Percentiles rank a stretch among this genome's conserved stretches.
Conservation (phyloP, 1,140 invertebrate genomes). For the Trachelipus rathkii region DNA sequence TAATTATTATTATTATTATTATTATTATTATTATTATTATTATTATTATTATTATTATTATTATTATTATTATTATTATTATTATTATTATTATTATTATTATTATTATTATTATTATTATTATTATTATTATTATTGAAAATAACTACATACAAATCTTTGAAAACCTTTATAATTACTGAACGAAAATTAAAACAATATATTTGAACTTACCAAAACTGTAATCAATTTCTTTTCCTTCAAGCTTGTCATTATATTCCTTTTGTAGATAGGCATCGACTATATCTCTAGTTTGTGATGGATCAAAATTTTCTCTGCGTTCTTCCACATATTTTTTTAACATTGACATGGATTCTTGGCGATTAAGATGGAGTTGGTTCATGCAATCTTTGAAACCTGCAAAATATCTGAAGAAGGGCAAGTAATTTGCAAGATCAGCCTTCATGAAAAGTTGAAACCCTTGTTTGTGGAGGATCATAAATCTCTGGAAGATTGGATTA, state of each 20-base stretch:
- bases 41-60: too few species aligned
- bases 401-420: slow-evolving; percentile 65
- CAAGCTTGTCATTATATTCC: slow-evolving; percentile 71
- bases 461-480: slow-evolving; percentile 79
- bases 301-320: slow-evolving; percentile 69
- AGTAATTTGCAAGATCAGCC: slow-evolving; percentile 63
- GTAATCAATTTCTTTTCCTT: slow-evolving; percentile 56
- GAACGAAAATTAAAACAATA: slow-evolving; percentile 22
- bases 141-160: too few species aligned
- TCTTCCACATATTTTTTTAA: slow-evolving; percentile 76
- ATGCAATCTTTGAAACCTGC: slow-evolving; percentile 67
- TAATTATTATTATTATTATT: too few species aligned
- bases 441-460: slow-evolving; percentile 76
- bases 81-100: too few species aligned
- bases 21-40: too few species aligned
- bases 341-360: slow-evolving; percentile 74
- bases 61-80: too few species aligned
- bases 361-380: slow-evolving; percentile 71
- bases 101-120: too few species aligned
- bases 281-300: slow-evolving; percentile 71
- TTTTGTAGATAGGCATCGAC: slow-evolving; percentile 80
- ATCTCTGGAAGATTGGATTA: slow-evolving; percentile 68
- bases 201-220: slow-evolving; percentile 65
- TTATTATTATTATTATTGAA: too few species aligned
- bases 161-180: background rate